These are phyloP conservation scores for Ennomos erosarius DNA, from an alignment of 2,888 invertebrate genomes.

Conservation along the genomic window DNA sequence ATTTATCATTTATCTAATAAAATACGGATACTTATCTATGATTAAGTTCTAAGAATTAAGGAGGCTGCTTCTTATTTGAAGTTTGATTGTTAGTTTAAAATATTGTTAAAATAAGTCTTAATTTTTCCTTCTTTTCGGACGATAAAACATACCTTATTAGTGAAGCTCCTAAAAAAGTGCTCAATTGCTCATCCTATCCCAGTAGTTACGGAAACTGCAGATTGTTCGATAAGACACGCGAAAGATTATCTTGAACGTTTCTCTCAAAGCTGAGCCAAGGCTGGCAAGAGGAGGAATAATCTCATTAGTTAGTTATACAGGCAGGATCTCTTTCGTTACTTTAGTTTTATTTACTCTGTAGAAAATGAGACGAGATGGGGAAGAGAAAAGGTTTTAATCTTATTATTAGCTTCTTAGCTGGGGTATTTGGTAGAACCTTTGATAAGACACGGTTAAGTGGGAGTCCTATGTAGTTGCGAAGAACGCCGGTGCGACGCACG, in stretches of 20 bases:
- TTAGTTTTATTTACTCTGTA: conserved; percentile 21
- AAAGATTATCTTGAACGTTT: conserved; percentile 5
- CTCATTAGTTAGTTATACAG: conserved; percentile 29
- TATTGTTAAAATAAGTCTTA: too few species aligned
- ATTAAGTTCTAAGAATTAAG: too few species aligned
- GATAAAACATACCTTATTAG: too few species aligned
- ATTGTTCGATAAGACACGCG: conserved; percentile 6
- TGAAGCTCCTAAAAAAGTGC: not conserved
- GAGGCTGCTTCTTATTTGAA: too few species aligned
- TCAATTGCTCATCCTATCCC: not conserved
- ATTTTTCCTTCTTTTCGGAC: too few species aligned
- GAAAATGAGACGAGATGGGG: conserved; percentile 12
- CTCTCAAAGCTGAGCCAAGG: conserved; percentile 7
- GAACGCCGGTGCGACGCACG: too few species aligned
- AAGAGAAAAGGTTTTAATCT: conserved; percentile 20
- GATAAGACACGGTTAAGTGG: not conserved
- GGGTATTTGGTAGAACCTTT: conserved; percentile 5
- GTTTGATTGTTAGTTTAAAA: too few species aligned
- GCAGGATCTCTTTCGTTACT: conserved; percentile 12
- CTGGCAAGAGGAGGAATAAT: conserved; percentile 22
- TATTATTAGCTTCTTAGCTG: conserved; percentile 9
- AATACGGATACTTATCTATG: too few species aligned
- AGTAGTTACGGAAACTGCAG: conserved; percentile 1
- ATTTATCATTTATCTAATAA: too few species aligned
- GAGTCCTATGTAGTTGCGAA: too few species aligned